Base-by-base conservation (phyloP, 2,888 invertebrate genomes). In the Clepsis dumicolana region DNA sequence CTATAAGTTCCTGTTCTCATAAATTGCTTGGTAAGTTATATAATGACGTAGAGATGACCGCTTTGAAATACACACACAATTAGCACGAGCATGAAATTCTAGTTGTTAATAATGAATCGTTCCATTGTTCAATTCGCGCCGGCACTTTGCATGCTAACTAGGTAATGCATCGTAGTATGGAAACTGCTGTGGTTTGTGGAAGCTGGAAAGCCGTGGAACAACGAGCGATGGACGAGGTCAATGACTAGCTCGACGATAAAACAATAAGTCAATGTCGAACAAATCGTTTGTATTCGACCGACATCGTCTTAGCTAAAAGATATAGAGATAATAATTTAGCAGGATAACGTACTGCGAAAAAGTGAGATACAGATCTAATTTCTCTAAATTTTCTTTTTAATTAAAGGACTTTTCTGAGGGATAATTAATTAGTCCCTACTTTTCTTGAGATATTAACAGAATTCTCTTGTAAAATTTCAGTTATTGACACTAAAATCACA, bases 41-140 rank as follows among this genome's bases (percentile, higher is more conserved):
- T 38, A n/a, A 48, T 48, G 48, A 48, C 10, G 21, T 48, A 25
- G 1, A 52, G 32, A 61, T 7, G 29, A 14, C 14, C 44, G 18
- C 8, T 48, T 48, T 48, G 60, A 44, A 44, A 44, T 32, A 48
- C 8, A 48, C 14, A 5, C 14, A 29, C 29, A 18, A 60, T 60
- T 60, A 48, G 21, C 44, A 29, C 21, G 44, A 7, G 14, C 5
- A 8, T 21, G 48, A 29, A 18, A 61, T 48, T 27, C 7, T 29
- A 48, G 48, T n/a, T 29, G 48, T 61, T 50, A 61, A 50, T 48
- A 48, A 61, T 61, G 60, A 61, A 48, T 60, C 44, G 29, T 29
- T 8, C 29, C 8, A 48, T 61, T 61, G 60, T 61, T 61, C 60
- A 21, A 50, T 61, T 48, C 32, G 8, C 29, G 14, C 48, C 18